Conservation (phyloP, 2,888 invertebrate species). For the Troides oblongomaculatus region DNA sequence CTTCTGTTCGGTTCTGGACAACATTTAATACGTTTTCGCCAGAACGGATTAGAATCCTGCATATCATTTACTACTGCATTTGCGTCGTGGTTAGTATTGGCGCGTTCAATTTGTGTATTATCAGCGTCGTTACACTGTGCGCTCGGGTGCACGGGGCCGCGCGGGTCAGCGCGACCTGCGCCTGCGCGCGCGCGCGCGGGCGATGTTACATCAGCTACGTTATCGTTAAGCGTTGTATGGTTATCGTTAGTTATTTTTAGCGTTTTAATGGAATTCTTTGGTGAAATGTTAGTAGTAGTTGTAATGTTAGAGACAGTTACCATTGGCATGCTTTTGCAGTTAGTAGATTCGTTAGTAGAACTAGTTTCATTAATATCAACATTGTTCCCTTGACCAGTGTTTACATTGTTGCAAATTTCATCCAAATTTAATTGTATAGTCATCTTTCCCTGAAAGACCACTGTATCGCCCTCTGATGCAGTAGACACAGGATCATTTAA, state of each 20-base stretch:
- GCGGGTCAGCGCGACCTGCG: constrained; percentile 45
- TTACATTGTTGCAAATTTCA: constrained; percentile 74
- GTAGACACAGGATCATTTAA: constrained; percentile 72
- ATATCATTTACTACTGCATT: constrained; percentile 60
- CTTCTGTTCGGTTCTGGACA: constrained; percentile 70
- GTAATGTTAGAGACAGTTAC: constrained; percentile 80
- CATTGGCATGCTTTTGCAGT: constrained; percentile 76
- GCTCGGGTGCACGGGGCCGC: constrained; percentile 36
- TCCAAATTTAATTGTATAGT: constrained; percentile 76
- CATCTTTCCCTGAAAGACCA: constrained; percentile 79
- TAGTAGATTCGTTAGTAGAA: constrained; percentile 58
- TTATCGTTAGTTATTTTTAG: constrained; percentile 56
- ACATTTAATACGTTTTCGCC: constrained; percentile 69
- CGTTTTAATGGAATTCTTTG: constrained; percentile 75
- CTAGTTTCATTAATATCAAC: constrained; percentile 56
- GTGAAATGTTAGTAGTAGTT: constrained; percentile 77
- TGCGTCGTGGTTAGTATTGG: constrained; percentile 47
- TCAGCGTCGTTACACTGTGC: constrained; percentile 48
- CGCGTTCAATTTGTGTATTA: constrained; percentile 44
- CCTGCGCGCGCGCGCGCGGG: constrained; percentile 47
- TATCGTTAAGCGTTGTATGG: constrained; percentile 47
- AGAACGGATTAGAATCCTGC: constrained; percentile 73
- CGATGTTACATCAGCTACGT: constrained; percentile 56
- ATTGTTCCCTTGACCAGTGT: constrained; percentile 67
- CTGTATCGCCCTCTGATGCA: constrained; percentile 72